A percentile compares a stretch with the other conserved stretches of the same genome.
Evolutionary conservation across 1,140 invertebrate species (phyloP).

Genomic region (Brachystomella parvula): DNA sequence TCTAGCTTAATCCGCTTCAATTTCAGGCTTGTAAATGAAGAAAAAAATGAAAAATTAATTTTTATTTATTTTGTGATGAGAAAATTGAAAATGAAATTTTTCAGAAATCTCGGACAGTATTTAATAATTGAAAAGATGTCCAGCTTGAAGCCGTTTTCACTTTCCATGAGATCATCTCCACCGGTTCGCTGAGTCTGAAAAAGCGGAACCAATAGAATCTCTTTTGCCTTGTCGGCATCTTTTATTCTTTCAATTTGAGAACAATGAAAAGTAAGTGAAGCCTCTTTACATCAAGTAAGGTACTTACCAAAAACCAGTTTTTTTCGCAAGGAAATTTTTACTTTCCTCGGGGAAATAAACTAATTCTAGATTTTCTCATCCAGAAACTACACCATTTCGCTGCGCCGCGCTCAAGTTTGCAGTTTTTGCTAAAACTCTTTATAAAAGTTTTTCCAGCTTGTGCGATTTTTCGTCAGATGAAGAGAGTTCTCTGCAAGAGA

Average conservation of each 20-base stretch:
- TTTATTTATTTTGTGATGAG: not conserved
- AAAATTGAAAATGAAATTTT: not conserved
- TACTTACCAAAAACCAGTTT: conserved; percentile 1
- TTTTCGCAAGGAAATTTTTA: not conserved
- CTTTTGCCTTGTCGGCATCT: not conserved
- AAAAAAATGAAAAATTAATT: too few relatives aligned
- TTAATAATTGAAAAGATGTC: conserved; percentile 12
- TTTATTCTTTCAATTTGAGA: not conserved
- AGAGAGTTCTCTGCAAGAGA: not conserved
- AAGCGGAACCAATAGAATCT: not conserved
- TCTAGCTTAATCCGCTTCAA: too few relatives aligned
- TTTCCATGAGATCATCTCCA: not conserved
- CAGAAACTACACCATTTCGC: not conserved
- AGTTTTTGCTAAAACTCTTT: conserved; percentile 2
- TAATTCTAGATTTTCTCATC: not conserved
- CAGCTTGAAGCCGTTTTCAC: not conserved
- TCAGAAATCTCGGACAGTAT: not conserved
- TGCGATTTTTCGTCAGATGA: not conserved
- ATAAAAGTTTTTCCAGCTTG: not conserved
- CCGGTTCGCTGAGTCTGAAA: not conserved
- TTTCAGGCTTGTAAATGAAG: too few relatives aligned
- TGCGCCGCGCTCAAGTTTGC: not conserved
- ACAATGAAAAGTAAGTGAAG: not conserved
- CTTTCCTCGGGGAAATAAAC: not conserved
- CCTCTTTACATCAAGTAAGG: not conserved